Conservation (phyloP, 2,797 vertebrate species). For the Falco novaeseelandiae region DNA sequence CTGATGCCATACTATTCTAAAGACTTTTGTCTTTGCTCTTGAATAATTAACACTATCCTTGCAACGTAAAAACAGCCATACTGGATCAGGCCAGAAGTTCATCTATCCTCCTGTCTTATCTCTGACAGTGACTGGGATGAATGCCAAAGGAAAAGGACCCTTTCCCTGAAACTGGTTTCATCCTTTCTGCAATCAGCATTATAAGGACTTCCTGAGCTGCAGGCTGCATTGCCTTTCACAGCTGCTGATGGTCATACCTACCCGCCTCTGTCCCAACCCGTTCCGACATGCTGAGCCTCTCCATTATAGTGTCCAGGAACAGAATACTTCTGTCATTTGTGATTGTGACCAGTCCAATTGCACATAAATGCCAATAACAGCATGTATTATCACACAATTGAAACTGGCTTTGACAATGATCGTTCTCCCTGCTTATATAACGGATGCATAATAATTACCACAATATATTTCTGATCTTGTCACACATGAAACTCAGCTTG, state of each 20-base stretch:
- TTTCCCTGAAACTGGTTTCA: not conserved
- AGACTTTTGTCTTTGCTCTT: not conserved
- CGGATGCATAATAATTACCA: not conserved
- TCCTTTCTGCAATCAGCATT: not conserved
- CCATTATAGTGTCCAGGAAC: not conserved
- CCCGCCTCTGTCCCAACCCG: not conserved
- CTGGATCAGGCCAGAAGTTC: constrained; percentile 18
- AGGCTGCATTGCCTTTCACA: not conserved
- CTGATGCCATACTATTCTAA: not conserved
- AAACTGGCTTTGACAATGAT: not conserved
- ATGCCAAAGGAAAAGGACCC: not conserved
- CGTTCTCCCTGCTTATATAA: not conserved
- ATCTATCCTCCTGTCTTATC: not conserved
- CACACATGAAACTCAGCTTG: not conserved
- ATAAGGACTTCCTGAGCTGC: not conserved
- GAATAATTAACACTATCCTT: constrained; percentile 37
- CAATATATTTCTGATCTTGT: not conserved
- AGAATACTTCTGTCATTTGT: not conserved
- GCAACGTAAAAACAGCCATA: not conserved
- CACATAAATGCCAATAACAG: not conserved
- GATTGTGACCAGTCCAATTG: not conserved
- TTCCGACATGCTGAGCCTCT: not conserved
- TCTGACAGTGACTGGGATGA: constrained; percentile 30
- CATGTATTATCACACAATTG: not conserved
- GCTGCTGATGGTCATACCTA: not conserved